Evolutionary conservation across 2,888 invertebrate species (phyloP), one percentile per base, ranked within the genome.

Genomic region (Microctonus hyperodae): DNA sequence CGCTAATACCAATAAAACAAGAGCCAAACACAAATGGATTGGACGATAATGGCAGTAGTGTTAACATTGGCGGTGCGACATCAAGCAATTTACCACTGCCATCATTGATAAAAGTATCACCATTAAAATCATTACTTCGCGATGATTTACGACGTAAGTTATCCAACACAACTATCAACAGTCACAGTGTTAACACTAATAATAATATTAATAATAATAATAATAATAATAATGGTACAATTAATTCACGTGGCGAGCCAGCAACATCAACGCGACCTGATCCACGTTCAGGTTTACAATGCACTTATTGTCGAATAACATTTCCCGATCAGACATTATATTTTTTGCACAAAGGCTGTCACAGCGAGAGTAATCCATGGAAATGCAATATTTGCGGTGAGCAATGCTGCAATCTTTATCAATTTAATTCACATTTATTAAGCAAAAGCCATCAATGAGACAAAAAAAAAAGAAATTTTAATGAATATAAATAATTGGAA

Each of bases 341-440:
- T 86, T 96, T 97, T 86, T 88, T 98, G 73, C 98, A 98, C 88
- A 97, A 97, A 87, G 97, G 97, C 74, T 95, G 98, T 84, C 98
- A 98, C 86, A 97, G 97, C 76, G 96, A 96, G 82, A 93, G 95
- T 74, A 97, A 97, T 86, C 97, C 98, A 0, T 98, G 92, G 92
- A 96, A 96, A 86, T 97, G 97, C 86, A 98, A 98, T 86, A 95
- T 98, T 76, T 98, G 98, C 85, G 97, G 97, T 58, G 95, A 96
- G 84, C 92, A 94, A 83, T 96, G 96, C 85, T 92, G 92, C 85
- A 96, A 97, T 82, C 93, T 97, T 64, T 97, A 97, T 86, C 96
- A 97, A 85, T 98, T 98, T 88, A 96, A 97, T 88, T 95, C 96
- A 77, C 96, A 97, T 88, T 88, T 96, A 83, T 88, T 96, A 76